A percentile compares a stretch with the other conserved stretches of the same genome.
These are phyloP conservation scores for Morphnarchus princeps DNA, from an alignment of 2,113 vertebrate genomes.

Conservation along the genomic window DNA sequence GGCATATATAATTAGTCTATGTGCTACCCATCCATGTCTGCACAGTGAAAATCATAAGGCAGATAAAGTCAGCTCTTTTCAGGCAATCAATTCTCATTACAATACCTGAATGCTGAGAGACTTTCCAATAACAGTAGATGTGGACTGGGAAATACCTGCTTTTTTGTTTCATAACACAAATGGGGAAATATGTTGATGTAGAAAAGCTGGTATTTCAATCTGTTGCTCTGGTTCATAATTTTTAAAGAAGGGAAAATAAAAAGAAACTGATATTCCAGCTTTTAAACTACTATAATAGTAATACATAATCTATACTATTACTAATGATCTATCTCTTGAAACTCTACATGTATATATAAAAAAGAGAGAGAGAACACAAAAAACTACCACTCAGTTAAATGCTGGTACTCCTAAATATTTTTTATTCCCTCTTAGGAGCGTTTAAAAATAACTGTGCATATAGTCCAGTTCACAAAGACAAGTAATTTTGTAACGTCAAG, in stretches of 20 bases:
- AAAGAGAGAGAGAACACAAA: background rate
- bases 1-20: background rate
- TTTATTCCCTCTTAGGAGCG: background rate
- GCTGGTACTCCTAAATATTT: background rate
- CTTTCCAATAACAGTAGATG: background rate
- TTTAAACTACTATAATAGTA: background rate
- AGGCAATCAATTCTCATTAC: background rate
- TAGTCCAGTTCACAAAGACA: background rate
- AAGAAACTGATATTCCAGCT: background rate
- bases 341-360: too few relatives aligned
- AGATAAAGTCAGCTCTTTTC: background rate
- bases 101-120: background rate
- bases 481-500: background rate
- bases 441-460: background rate
- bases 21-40: background rate
- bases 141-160: background rate
- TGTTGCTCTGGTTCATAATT: background rate
- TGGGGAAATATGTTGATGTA: background rate
- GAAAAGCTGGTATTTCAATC: background rate
- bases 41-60: background rate
- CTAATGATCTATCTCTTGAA: background rate
- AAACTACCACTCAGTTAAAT: background rate
- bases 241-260: background rate
- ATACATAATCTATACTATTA: background rate
- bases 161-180: background rate